A percentile compares a stretch with the other conserved stretches of the same genome.
phyloP scores from a whole-genome alignment of 2,888 invertebrate species.

The Tethea ocularis region DNA sequence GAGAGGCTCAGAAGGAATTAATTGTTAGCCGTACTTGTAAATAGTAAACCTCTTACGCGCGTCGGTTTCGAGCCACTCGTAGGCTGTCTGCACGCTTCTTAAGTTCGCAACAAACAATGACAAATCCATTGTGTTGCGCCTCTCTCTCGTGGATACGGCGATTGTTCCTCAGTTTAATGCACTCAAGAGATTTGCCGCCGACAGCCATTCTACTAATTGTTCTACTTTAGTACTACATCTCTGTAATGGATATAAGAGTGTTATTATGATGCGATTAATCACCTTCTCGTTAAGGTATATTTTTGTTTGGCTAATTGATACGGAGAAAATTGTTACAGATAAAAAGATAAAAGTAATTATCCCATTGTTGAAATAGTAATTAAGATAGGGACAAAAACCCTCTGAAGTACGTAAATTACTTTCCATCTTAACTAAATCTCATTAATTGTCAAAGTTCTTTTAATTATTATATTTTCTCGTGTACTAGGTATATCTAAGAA shows the following conservation, averaged over 20 bases:
- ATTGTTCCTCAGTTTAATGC: conserved; percentile 3
- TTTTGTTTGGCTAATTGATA: background rate
- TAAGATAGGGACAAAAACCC: background rate
- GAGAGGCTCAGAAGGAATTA: too few relatives aligned
- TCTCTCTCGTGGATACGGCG: background rate
- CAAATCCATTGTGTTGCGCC: background rate
- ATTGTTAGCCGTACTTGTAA: background rate
- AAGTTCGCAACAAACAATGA: background rate
- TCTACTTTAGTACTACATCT: background rate
- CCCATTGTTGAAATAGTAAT: background rate
- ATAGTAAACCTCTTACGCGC: background rate
- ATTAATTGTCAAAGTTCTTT: background rate
- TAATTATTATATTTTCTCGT: background rate
- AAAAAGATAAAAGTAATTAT: background rate
- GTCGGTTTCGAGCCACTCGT: background rate
- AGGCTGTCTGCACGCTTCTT: background rate
- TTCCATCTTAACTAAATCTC: background rate
- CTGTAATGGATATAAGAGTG: background rate
- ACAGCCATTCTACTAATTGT: conserved; percentile 3
- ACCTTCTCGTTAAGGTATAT: background rate
- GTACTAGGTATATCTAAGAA: background rate
- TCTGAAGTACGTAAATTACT: background rate
- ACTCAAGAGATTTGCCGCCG: conserved; percentile 4
- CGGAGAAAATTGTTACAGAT: background rate
- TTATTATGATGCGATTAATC: background rate